Evolutionary conservation across 1,140 invertebrate species (phyloP).

Genomic region (Orius insidiosus): DNA sequence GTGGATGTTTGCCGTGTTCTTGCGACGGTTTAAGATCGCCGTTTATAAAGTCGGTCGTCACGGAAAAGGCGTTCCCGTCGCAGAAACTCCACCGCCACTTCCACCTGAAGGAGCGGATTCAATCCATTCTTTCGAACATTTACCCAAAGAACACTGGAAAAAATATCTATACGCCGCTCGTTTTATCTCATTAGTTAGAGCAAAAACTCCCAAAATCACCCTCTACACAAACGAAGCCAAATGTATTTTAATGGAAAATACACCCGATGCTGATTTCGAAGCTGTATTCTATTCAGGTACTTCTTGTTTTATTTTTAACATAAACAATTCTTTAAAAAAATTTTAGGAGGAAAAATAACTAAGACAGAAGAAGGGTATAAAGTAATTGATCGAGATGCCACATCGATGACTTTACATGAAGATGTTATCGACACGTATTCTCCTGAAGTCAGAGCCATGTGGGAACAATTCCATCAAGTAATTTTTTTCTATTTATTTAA

Average conservation of each 20-base stretch:
- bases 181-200: slow-evolving; percentile 75
- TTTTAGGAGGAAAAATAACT: slow-evolving; percentile 39
- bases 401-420: slow-evolving; percentile 1
- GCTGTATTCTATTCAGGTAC: slow-evolving; percentile 51
- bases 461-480: slow-evolving; percentile 18
- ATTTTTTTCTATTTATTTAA: slow-evolving; percentile 1
- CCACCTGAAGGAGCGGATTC: slow-evolving; percentile 38
- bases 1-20: slow-evolving; percentile 73
- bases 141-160: slow-evolving; percentile 82
- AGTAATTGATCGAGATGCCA: slow-evolving; percentile 29
- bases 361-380: slow-evolving; percentile 37
- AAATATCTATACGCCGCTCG: slow-evolving; percentile 78
- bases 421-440: slow-evolving; percentile 3
- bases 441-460: slow-evolving; percentile 10
- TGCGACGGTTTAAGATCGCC: slow-evolving; percentile 55
- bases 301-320: too few species aligned
- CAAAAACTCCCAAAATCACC: slow-evolving; percentile 85
- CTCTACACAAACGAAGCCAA: slow-evolving; percentile 65
- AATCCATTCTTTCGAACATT: slow-evolving; percentile 55
- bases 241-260: slow-evolving; percentile 85
- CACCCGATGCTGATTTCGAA: slow-evolving; percentile 67
- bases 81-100: slow-evolving; percentile 37
- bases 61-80: slow-evolving; percentile 30
- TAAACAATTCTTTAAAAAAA: neutral
- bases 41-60: slow-evolving; percentile 46